Conservation (phyloP, 1,140 invertebrate genomes). For the Nebria ingens region DNA sequence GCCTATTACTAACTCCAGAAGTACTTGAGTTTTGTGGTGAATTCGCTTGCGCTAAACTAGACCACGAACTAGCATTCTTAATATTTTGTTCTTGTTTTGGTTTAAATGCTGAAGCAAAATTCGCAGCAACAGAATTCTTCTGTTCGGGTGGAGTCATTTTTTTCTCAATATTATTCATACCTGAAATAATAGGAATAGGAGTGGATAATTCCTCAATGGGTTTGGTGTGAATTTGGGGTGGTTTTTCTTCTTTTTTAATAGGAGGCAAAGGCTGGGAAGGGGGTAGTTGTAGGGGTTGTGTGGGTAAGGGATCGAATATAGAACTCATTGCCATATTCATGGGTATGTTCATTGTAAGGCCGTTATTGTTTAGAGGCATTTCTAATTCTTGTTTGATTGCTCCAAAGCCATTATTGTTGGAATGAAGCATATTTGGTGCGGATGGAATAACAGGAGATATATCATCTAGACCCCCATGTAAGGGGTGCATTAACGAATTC, state of each 20-base stretch:
- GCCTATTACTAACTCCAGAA: conserved; percentile 37
- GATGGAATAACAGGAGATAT: conserved; percentile 34
- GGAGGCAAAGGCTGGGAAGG: conserved; percentile 36
- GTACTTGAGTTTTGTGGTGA: conserved; percentile 54
- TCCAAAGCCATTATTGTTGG: conserved; percentile 40
- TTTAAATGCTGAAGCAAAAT: conserved; percentile 38
- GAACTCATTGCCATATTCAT: conserved; percentile 41
- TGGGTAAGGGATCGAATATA: conserved; percentile 52
- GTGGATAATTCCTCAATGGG: conserved; percentile 50
- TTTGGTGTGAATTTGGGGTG: conserved; percentile 42
- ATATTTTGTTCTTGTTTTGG: conserved; percentile 59
- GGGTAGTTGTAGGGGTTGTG: conserved; percentile 20
- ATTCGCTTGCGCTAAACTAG: conserved; percentile 71
- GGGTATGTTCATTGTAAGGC: conserved; percentile 39
- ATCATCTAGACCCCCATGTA: background rate
- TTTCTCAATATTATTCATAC: conserved; percentile 24
- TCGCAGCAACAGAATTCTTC: conserved; percentile 20
- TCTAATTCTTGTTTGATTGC: conserved; percentile 37
- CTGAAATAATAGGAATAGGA: conserved; percentile 13
- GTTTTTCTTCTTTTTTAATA: conserved; percentile 35
- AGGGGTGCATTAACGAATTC: conserved; percentile 23
- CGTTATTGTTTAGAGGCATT: conserved; percentile 39
- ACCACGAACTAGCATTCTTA: conserved; percentile 89
- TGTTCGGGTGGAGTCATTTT: conserved; percentile 35
- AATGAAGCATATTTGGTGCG: conserved; percentile 25